Base-by-base conservation (phyloP, 2,113 vertebrate genomes). In the Aepyceros melampus region DNA sequence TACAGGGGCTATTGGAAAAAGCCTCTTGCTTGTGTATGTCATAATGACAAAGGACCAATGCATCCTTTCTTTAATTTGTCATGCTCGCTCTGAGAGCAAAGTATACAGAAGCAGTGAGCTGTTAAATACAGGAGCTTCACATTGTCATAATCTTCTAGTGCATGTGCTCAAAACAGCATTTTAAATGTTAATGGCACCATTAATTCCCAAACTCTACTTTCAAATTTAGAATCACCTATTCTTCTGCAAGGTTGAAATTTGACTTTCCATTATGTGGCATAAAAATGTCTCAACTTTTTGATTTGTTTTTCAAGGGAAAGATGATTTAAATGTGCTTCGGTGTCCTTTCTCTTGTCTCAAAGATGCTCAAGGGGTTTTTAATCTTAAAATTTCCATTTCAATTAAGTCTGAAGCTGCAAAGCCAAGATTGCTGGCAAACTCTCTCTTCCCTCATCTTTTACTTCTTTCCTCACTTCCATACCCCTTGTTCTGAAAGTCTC, bases 181-280 rank as follows among this genome's bases (percentile, higher is more conserved):
- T 94, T 53, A 97, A 96, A 95, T 95, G 91, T 93, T 97, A 95
- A 95, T 93, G 89, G 67, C 43, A 91, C 60, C 78, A 94, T 97
- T 98, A 93, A 95, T 97, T 87, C 82, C 78, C 71, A 79, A 71
- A 88, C n/a, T 60, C 96, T 53, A 47, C 56, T 95, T 96, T 76
- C 58, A 91, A 96, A 94, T 94, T 94, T 79, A 33, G 94, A 96
- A 95, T 76, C 21, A 45, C 53, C 55, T 43, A 60, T 94, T 91
- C 95, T 91, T 95, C n/a, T 86, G 89, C 51, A 87, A 90, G 86
- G 67, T 45, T 95, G 88, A 95, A 94, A 82, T 16, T 27, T 31
- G 29, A 88, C 56, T 97, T 97, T 83, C 58, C 78, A 49, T 97
- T 92, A 31, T 55, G 23, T 67, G 89, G 6, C 49, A 94, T 88